These are phyloP conservation scores for Liopterus haemorrhoidalis DNA, from an alignment of 2,888 invertebrate genomes.

Conservation along the genomic window DNA sequence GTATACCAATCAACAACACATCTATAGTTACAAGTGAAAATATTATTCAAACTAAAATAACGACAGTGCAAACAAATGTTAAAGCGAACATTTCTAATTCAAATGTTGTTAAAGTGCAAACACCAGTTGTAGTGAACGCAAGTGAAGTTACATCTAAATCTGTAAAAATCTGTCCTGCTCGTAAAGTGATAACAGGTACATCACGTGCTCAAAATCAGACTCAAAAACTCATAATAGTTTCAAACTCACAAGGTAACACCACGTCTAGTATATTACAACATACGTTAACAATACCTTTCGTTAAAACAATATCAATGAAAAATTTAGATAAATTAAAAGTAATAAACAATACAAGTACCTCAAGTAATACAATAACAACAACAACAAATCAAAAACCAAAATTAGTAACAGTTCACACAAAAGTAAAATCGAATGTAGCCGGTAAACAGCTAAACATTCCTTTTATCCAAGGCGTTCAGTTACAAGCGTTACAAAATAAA, in stretches of 20 bases:
- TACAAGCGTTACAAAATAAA: conserved; percentile 44
- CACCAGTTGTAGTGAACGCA: conserved; percentile 10
- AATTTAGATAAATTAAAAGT: conserved; percentile 46
- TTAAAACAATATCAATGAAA: conserved; percentile 43
- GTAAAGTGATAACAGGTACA: conserved; percentile 38
- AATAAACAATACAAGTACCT: conserved; percentile 34
- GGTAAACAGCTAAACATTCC: conserved; percentile 15
- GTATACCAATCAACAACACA: no score
- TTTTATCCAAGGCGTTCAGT: conserved; percentile 31
- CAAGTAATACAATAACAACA: conserved; percentile 29
- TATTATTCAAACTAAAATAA: conserved; percentile 19
- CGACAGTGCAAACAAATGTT: conserved; percentile 34
- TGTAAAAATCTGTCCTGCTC: conserved; percentile 38
- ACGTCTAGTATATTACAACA: conserved; percentile 43
- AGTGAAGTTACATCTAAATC: conserved; percentile 30
- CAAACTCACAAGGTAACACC: conserved; percentile 42
- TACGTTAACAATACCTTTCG: conserved; percentile 42
- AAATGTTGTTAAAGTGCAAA: conserved; percentile 2
- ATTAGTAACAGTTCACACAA: conserved; percentile 16
- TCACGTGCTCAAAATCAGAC: conserved; percentile 30
- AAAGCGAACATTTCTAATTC: no score
- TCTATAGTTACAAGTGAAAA: no score
- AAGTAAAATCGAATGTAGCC: conserved; percentile 12
- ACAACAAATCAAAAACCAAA: conserved; percentile 20
- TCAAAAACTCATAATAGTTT: conserved; percentile 45